These are phyloP conservation scores for Triplophysa rosa DNA, from an alignment of 2,113 vertebrate species.

Conservation along the genomic window DNA sequence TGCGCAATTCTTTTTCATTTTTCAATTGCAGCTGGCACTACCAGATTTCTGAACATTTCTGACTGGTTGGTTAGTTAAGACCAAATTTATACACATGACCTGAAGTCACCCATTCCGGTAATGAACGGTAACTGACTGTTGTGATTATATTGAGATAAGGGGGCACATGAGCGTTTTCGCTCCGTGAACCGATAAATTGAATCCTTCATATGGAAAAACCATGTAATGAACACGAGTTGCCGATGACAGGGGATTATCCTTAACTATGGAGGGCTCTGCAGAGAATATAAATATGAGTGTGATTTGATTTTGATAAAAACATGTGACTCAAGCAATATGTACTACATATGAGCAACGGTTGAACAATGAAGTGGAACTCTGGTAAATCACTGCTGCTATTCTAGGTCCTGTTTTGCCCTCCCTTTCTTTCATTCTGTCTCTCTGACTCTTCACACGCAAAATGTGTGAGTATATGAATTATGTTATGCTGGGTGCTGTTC, in stretches of 20 bases:
- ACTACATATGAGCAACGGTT: conserved; percentile 15
- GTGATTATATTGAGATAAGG: conserved; percentile 40
- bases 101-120: background rate
- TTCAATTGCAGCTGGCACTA: too few species aligned
- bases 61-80: too few species aligned
- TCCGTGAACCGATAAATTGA: conserved; percentile 48
- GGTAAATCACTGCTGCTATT: background rate
- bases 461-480: background rate
- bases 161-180: conserved; percentile 39
- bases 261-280: conserved; percentile 9
- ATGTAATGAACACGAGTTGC: conserved; percentile 18
- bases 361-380: conserved; percentile 9
- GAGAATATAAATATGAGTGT: background rate
- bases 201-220: conserved; percentile 45
- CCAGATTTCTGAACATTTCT: too few species aligned
- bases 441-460: background rate
- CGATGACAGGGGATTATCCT: conserved; percentile 30
- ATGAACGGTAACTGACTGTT: conserved; percentile 16
- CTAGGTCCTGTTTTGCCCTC: background rate
- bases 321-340: conserved; percentile 5
- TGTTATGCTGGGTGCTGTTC: too few species aligned
- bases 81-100: too few species aligned
- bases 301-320: conserved; percentile 25
- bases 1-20: too few species aligned
- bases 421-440: background rate